Conservation (phyloP, 2,113 vertebrate genomes). For the Nothoprocta pentlandii region DNA sequence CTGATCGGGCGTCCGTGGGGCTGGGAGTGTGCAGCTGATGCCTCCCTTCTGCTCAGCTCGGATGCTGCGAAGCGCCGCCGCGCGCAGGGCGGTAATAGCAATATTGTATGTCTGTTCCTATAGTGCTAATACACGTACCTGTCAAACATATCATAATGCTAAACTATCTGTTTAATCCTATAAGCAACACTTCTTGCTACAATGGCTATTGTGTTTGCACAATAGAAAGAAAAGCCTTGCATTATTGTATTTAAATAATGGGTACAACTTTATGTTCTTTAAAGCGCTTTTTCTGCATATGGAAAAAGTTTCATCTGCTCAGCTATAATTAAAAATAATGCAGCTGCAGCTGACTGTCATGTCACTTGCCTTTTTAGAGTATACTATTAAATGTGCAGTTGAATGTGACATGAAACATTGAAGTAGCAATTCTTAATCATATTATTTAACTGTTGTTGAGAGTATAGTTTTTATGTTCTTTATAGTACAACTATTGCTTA, state of each 20-base stretch:
- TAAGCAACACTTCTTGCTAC: conserved; percentile 14
- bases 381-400: background rate
- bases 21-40: background rate
- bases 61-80: background rate
- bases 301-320: background rate
- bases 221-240: background rate
- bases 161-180: conserved; percentile 42
- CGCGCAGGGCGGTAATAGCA: conserved; percentile 10
- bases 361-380: background rate
- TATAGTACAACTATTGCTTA: background rate
- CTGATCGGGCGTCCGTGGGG: background rate
- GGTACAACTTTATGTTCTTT: conserved; percentile 27
- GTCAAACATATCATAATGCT: conserved; percentile 46
- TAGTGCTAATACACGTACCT: conserved; percentile 21
- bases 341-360: background rate
- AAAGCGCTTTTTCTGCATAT: background rate
- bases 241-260: background rate
- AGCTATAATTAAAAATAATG: conserved; percentile 37
- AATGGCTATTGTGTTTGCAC: conserved; percentile 37
- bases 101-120: conserved; percentile 36
- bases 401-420: background rate
- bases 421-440: conserved; percentile 12
- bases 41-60: conserved; percentile 15
- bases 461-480: conserved; percentile 19
- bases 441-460: conserved; percentile 26